Evolutionary conservation across 2,888 invertebrate genomes (phyloP).

Genomic region (Kuschelorhynchus macadamiae): DNA sequence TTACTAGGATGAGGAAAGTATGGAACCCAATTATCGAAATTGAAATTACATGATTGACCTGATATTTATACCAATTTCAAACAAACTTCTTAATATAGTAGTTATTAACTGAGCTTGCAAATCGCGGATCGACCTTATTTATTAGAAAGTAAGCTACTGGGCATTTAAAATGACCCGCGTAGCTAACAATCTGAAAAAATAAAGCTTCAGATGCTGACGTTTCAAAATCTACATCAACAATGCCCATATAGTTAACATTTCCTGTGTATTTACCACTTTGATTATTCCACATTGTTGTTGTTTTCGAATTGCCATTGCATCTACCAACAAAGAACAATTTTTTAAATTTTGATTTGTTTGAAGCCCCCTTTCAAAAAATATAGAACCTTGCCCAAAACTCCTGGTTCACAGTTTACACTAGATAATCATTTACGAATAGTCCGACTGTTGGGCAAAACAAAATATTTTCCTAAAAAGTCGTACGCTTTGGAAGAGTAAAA

Average conservation of each 20-base stretch:
- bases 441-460: conserved; percentile 49
- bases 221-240: conserved; percentile 43
- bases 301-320: conserved; percentile 35
- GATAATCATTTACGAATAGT: conserved; percentile 52
- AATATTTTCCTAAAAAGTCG: conserved; percentile 50
- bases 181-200: conserved; percentile 46
- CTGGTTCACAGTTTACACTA: conserved; percentile 51
- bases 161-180: conserved; percentile 37
- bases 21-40: conserved; percentile 24
- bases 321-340: conserved; percentile 48
- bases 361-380: conserved; percentile 48
- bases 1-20: conserved; percentile 46
- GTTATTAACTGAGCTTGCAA: conserved; percentile 47
- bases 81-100: conserved; percentile 39
- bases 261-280: conserved; percentile 38
- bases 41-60: conserved; percentile 44
- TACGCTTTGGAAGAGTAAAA: conserved; percentile 55
- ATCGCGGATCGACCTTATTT: conserved; percentile 45
- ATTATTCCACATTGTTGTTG: conserved; percentile 33
- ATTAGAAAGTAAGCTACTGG: conserved; percentile 51
- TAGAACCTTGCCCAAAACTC: conserved; percentile 46
- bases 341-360: conserved; percentile 33
- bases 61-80: conserved; percentile 46
- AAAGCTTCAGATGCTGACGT: conserved; percentile 47
- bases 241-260: conserved; percentile 45